phyloP scores from a whole-genome alignment of 1,140 invertebrate species.

The Portunus trituberculatus region DNA sequence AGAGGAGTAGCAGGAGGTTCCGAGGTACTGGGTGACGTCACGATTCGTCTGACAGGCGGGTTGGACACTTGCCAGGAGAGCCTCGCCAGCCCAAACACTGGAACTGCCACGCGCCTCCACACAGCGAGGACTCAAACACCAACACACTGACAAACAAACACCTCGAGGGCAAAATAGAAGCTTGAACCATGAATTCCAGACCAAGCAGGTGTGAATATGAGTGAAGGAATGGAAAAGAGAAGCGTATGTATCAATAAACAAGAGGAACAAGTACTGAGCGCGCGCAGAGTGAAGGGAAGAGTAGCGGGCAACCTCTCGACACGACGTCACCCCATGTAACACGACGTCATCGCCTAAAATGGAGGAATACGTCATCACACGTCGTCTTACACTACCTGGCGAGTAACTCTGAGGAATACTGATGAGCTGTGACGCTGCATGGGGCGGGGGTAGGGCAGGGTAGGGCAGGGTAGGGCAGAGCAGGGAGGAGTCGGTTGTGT shows the following conservation, averaged over 20 bases:
- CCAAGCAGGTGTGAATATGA: too few relatives aligned
- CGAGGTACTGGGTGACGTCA: conserved; percentile 46
- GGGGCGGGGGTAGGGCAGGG: neutral
- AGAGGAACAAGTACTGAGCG: neutral
- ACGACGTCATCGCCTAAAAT: conserved; percentile 67
- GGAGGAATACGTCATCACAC: conserved; percentile 59
- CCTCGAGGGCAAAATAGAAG: too few relatives aligned
- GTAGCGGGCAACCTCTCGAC: conserved; percentile 51
- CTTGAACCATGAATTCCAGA: too few relatives aligned
- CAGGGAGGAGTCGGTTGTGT: neutral
- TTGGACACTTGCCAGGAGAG: conserved; percentile 50
- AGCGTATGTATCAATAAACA: neutral
- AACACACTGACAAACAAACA: neutral
- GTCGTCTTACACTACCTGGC: conserved; percentile 42
- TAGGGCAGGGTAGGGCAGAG: neutral
- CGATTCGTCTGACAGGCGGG: conserved; percentile 38
- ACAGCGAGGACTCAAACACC: neutral
- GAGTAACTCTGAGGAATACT: conserved; percentile 24
- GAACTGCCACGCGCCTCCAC: conserved; percentile 33
- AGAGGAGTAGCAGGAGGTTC: conserved; percentile 35
- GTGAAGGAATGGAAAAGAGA: too few relatives aligned
- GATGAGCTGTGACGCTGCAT: conserved; percentile 56
- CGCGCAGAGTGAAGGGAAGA: neutral
- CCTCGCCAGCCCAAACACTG: conserved; percentile 27
- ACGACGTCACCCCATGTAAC: conserved; percentile 62